Base-by-base conservation (phyloP, 1,140 invertebrate species). In the Tetragnatha versicolor region DNA sequence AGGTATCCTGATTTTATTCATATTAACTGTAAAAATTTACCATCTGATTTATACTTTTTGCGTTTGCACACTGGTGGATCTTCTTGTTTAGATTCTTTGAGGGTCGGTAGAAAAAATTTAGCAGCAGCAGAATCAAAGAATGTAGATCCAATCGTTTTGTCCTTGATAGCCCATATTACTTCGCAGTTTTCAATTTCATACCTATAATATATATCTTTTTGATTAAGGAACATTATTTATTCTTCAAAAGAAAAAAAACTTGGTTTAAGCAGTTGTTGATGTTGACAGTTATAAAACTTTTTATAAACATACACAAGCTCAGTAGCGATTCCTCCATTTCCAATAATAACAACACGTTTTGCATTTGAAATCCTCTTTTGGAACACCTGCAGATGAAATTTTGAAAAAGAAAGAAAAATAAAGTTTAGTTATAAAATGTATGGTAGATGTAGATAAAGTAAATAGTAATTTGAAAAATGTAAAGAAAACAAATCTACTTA, bases 291-390 rank as follows among this genome's bases (percentile, higher is more conserved):
- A 20, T 17, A 2, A 14, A 60, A 29, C n/a, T 33, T 17, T 33
- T 60, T 33, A 12, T 33, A n/a, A 1, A 72, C 51, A n/a, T 85
- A 89, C 76, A 96, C 92, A 81, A 99, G 87, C 89, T 99, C 97
- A 66, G 95, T 97, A 27, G 97, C 97, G 83, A 99, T 99, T 7
- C 97, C 97, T 39, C 97, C 97, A 89, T 99, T 99, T 27, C 97
- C 97, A 55, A 98, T 89, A 58, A 99, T 89, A 0, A 94, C 84
- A 81, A 98, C 89, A 87, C 89, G 90, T 81, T 88, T 89, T 0
- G 94, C 89, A 79, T 87, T 84, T 63, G 85, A 85, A 7, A 98
- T 85, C 84, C 89, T 91, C 37, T 90, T 84, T 81, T 93, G 90
- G 83, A 98, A 93, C 77, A 90, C 89, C 84, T 92, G 61, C 45